phyloP scores from a whole-genome alignment of 2,888 invertebrate species.

The Scaptomyza parva region DNA sequence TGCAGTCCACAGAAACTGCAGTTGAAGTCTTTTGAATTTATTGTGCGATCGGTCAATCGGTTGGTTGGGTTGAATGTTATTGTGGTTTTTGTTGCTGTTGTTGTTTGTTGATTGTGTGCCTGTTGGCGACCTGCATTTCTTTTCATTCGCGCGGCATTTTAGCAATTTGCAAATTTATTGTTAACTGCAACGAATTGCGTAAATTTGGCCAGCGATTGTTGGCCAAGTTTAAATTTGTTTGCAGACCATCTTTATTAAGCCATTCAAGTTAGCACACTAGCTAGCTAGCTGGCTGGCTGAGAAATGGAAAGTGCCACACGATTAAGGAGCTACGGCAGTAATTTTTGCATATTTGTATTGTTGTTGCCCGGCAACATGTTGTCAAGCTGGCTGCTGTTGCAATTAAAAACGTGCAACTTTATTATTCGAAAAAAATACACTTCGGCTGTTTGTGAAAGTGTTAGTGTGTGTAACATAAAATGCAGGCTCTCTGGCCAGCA shows the following conservation, averaged over 20 bases:
- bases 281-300: conserved; percentile 5
- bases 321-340: conserved; percentile 23
- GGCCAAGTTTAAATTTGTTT: conserved; percentile 74
- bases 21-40: conserved; percentile 67
- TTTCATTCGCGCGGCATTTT: conserved; percentile 56
- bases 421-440: conserved; percentile 19
- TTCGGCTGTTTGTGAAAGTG: conserved; percentile 8
- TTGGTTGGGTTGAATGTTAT: conserved; percentile 18
- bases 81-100: not conserved
- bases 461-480: conserved; percentile 30
- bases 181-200: conserved; percentile 80
- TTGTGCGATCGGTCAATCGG: conserved; percentile 53
- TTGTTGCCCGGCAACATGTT: conserved; percentile 36
- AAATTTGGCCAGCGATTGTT: conserved; percentile 76
- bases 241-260: conserved; percentile 51
- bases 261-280: conserved; percentile 44
- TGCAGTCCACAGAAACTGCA: conserved; percentile 10
- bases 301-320: conserved; percentile 51
- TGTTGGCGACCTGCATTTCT: conserved; percentile 73
- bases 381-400: conserved; percentile 10
- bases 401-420: conserved; percentile 11
- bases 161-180: conserved; percentile 75
- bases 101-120: not conserved
- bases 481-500: conserved; percentile 49
- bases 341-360: conserved; percentile 15